phyloP scores from a whole-genome alignment of 2,888 invertebrate genomes.

The Stomorhina lunata region DNA sequence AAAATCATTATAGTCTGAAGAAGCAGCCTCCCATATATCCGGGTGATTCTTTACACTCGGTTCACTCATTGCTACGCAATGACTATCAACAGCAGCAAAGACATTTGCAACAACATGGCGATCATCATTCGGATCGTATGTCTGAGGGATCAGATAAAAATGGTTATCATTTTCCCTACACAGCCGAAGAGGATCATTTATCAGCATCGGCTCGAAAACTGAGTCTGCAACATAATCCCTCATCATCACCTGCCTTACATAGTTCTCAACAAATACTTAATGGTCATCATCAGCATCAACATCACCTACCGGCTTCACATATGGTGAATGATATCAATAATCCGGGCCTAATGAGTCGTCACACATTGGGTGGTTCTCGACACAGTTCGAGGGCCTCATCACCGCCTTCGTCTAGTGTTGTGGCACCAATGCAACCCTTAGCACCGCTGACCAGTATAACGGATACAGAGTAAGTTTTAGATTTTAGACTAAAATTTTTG shows the following conservation, averaged over 20 bases:
- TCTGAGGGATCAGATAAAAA: conserved; percentile 87
- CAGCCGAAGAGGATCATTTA: conserved; percentile 89
- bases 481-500: not conserved
- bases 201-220: conserved; percentile 76
- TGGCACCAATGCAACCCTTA: conserved; percentile 81
- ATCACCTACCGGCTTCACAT: conserved; percentile 31
- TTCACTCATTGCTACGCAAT: conserved; percentile 78
- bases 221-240: conserved; percentile 71
- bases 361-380: conserved; percentile 74
- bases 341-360: conserved; percentile 78
- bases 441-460: conserved; percentile 84
- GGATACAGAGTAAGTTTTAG: conserved; percentile 83
- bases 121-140: conserved; percentile 82
- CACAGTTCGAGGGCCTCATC: conserved; percentile 78
- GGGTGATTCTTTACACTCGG: conserved; percentile 78
- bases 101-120: conserved; percentile 77
- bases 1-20: conserved; percentile 78
- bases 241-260: conserved; percentile 70
- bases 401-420: conserved; percentile 81
- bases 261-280: conserved; percentile 72
- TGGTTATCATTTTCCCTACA: conserved; percentile 92
- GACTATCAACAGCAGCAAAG: conserved; percentile 78
- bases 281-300: conserved; percentile 63
- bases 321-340: conserved; percentile 82
- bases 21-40: conserved; percentile 74